Evolutionary conservation across 2,888 invertebrate genomes (phyloP), one percentile per base, ranked within the genome.

Genomic region (Hydriomena furcata): DNA sequence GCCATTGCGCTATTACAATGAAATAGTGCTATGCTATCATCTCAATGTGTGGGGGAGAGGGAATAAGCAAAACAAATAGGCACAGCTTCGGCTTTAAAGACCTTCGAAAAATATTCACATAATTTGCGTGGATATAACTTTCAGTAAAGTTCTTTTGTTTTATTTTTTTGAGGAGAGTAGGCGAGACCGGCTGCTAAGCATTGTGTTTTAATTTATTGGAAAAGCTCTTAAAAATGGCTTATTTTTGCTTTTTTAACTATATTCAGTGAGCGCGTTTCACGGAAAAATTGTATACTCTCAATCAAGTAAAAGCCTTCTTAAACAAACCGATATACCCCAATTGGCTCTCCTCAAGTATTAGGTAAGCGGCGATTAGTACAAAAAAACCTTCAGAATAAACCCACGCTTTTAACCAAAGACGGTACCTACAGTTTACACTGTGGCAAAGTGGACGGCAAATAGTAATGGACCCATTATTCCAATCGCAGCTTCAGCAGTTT

Each of bases 1-100:
- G 75, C 78, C 79, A 82, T 85, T 79, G 76, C 71, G 72, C 80
- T 73, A 82, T 85, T 83, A 83, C 72, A 73, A 79, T 82, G 81
- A 82, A 83, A 83, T 82, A 80, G 79, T 68, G 70, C 66, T 55
- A 74, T 68, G 70, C 66, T 55, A 74, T 80, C 84, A 82, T 84
- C 83, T 76, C 60, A 49, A 55, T 57, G 62, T 63, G 69, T 76
- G 73, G 76, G 65, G 71, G 68, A 71, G 73, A 75, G 65, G 71
- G 68, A 71, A 78, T 79, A 76, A 82, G 77, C 76, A 71, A 78
- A 79, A 82, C 76, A 82, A 82, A 84, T 82, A 73, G 72, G 64
- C 63, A 61, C 66, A 52, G 30, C 40, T 28, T 5, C 12, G 24
- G 38, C 36, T 25, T 42, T 49, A 49, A 40, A 36, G 38, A 13